These are phyloP conservation scores for Drosophila bipectinata DNA, from an alignment of 1,140 invertebrate species.

Conservation along the genomic window DNA sequence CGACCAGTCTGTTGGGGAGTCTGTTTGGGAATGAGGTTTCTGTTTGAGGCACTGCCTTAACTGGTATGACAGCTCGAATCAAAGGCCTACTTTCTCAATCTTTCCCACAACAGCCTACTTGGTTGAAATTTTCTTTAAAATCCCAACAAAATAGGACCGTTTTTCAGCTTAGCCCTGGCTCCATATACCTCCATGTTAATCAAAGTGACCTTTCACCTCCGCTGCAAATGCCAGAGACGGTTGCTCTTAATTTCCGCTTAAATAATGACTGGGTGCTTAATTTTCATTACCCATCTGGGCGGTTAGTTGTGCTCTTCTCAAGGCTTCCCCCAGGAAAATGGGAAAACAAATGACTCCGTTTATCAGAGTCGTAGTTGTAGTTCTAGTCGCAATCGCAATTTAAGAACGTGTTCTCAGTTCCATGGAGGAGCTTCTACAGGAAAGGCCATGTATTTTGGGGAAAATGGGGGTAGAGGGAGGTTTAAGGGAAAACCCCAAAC, in stretches of 20 bases:
- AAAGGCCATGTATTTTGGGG: too few relatives aligned
- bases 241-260: constrained; percentile 10
- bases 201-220: neutral
- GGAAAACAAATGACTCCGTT: constrained; percentile 4
- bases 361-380: neutral
- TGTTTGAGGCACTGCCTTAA: too few relatives aligned
- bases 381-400: neutral
- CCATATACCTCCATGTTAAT: neutral
- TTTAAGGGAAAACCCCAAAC: neutral
- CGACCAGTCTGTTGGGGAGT: too few relatives aligned
- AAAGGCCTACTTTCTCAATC: neutral
- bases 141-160: neutral
- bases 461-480: neutral
- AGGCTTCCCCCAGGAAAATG: neutral
- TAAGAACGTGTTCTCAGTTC: neutral
- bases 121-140: neutral
- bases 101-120: neutral
- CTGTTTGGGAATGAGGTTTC: too few relatives aligned
- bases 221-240: constrained; percentile 2
- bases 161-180: too few relatives aligned
- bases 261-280: constrained; percentile 14
- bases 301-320: neutral
- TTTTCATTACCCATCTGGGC: constrained; percentile 9
- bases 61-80: neutral
- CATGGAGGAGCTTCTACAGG: neutral